Conservation (phyloP, 2,797 vertebrate genomes). For the Notamacropus eugenii region DNA sequence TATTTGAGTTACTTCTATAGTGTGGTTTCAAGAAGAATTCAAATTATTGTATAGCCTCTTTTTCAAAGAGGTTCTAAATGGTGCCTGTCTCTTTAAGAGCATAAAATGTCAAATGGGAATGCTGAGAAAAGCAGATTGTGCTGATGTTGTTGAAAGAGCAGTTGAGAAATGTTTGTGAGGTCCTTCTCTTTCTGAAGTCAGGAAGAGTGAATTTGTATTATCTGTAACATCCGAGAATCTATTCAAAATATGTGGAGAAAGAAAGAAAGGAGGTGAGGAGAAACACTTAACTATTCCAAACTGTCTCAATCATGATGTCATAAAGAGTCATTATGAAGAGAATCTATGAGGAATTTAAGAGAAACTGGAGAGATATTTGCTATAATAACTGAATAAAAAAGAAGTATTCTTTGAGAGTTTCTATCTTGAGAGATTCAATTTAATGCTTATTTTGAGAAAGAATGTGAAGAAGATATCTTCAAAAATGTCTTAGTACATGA, state of each 20-base stretch:
- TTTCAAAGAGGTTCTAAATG: neutral
- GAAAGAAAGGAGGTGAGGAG: rapidly evolving
- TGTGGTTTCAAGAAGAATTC: neutral
- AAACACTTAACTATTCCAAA: neutral
- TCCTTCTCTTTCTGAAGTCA: neutral
- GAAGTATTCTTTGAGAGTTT: neutral
- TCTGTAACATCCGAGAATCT: neutral
- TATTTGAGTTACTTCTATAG: neutral
- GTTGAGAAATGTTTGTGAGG: neutral
- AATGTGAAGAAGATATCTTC: too few relatives aligned
- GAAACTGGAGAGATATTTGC: neutral
- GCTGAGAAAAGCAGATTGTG: neutral
- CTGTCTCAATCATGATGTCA: neutral
- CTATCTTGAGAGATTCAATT: neutral
- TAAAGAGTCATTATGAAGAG: neutral
- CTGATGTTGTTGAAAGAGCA: neutral
- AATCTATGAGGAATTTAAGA: neutral
- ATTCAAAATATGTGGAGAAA: neutral
- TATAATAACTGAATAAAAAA: neutral
- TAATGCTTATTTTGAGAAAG: neutral
- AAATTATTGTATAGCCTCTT: neutral
- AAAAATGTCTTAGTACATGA: neutral
- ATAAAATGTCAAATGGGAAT: constrained; percentile 1
- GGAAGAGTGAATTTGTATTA: neutral
- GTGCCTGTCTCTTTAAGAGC: constrained; percentile 1